Conservation (phyloP, 2,113 vertebrate species). For the Orthochromis malagaraziensis region DNA sequence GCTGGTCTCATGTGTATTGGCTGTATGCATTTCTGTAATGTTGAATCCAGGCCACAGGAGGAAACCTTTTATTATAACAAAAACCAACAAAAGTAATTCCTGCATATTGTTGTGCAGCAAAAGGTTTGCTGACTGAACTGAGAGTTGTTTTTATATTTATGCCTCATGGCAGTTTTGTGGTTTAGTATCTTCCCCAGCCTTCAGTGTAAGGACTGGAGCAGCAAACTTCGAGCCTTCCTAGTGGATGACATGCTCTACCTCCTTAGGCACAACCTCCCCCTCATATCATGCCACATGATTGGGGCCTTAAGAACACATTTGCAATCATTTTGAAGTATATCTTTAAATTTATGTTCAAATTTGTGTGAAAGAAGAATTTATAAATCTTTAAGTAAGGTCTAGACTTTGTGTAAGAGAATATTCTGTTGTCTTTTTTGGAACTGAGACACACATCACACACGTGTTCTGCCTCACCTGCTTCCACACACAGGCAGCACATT, state of each 20-base stretch:
- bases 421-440: background rate
- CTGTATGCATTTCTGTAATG: background rate
- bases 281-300: background rate
- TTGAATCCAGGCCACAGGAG: background rate
- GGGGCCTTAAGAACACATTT: background rate
- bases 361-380: background rate
- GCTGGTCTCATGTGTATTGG: background rate
- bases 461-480: background rate
- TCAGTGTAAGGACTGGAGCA: background rate
- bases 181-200: background rate
- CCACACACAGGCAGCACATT: background rate
- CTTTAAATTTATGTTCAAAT: background rate
- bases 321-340: background rate
- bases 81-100: background rate
- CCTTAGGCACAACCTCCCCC: background rate
- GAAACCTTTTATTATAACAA: background rate
- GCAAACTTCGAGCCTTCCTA: background rate
- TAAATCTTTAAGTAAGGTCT: background rate
- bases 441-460: background rate
- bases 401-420: background rate
- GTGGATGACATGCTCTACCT: background rate
- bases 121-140: background rate
- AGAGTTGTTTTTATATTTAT: background rate
- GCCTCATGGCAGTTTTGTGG: background rate
- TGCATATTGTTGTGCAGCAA: background rate